phyloP scores from a whole-genome alignment of 2,113 vertebrate species.

The Nycticebus coucang region DNA sequence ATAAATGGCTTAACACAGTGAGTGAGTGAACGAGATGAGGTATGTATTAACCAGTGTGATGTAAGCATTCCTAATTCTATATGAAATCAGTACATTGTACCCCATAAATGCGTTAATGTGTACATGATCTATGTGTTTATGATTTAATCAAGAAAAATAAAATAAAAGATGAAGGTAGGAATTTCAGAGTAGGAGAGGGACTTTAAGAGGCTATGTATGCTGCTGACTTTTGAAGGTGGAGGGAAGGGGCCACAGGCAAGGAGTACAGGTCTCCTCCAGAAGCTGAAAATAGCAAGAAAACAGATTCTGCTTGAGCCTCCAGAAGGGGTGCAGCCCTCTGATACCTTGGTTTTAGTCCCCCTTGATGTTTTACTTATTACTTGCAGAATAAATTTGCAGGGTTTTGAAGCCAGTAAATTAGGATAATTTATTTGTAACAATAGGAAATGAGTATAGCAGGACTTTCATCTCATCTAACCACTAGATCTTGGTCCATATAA shows the following conservation, averaged over 20 bases:
- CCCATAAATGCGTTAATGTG: no score
- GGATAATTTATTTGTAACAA: background rate
- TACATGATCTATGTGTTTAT: no score
- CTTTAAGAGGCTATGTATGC: background rate
- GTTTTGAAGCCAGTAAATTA: constrained; percentile 7
- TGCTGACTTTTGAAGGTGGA: constrained; percentile 33
- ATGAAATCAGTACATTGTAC: no score
- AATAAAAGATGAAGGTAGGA: background rate
- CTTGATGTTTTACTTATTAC: background rate
- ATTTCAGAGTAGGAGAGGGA: background rate
- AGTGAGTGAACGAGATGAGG: no score
- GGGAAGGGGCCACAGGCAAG: background rate
- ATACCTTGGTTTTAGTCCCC: background rate
- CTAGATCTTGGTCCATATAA: background rate
- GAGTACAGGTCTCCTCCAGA: background rate
- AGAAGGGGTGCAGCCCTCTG: background rate
- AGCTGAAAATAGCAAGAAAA: background rate
- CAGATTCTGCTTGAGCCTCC: background rate
- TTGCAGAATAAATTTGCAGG: background rate
- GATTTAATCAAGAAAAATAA: no score
- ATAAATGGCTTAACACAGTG: no score
- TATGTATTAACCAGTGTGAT: no score
- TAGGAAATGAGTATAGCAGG: background rate
- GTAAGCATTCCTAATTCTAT: no score
- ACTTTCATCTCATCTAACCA: background rate